These are phyloP conservation scores for Diorhabda carinulata DNA, from an alignment of 1,140 invertebrate genomes.

Conservation along the genomic window DNA sequence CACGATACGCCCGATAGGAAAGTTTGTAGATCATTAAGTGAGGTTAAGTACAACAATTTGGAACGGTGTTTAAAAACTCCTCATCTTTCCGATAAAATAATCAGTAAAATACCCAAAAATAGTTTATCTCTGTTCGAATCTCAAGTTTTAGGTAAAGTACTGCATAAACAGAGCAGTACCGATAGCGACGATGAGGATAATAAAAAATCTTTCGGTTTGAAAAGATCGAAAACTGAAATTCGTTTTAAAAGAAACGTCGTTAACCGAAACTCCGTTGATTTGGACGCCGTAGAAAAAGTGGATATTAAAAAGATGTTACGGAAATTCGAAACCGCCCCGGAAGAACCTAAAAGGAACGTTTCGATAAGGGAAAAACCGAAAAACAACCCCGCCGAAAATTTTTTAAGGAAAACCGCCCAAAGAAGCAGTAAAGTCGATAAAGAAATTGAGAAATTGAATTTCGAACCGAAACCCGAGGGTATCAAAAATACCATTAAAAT, in stretches of 20 bases:
- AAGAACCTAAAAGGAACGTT: slow-evolving; percentile 23
- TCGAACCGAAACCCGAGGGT: background rate
- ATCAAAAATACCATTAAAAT: background rate
- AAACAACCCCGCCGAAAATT: background rate
- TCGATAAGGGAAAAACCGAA: background rate
- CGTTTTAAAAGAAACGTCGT: slow-evolving; percentile 32
- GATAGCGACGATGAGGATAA: slow-evolving; percentile 22
- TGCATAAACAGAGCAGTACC: slow-evolving; percentile 26
- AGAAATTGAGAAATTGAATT: background rate
- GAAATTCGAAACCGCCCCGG: slow-evolving; percentile 38
- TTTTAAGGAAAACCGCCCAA: background rate
- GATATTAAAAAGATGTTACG: slow-evolving; percentile 43
- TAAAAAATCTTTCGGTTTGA: slow-evolving; percentile 30
- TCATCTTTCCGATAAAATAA: slow-evolving; percentile 31
- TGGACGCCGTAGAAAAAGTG: slow-evolving; percentile 44
- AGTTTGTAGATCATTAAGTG: slow-evolving; percentile 38
- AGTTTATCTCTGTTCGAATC: slow-evolving; percentile 44
- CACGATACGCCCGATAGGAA: slow-evolving; percentile 40
- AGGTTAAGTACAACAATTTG: slow-evolving; percentile 45
- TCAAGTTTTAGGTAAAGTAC: slow-evolving; percentile 38
- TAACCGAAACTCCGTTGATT: slow-evolving; percentile 40
- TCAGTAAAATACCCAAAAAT: slow-evolving; percentile 42
- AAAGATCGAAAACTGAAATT: slow-evolving; percentile 44
- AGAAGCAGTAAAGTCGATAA: background rate
- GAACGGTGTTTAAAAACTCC: slow-evolving; percentile 40